These are phyloP conservation scores for Linurgus olivaceus DNA, from an alignment of 2,797 vertebrate species.

Conservation along the genomic window DNA sequence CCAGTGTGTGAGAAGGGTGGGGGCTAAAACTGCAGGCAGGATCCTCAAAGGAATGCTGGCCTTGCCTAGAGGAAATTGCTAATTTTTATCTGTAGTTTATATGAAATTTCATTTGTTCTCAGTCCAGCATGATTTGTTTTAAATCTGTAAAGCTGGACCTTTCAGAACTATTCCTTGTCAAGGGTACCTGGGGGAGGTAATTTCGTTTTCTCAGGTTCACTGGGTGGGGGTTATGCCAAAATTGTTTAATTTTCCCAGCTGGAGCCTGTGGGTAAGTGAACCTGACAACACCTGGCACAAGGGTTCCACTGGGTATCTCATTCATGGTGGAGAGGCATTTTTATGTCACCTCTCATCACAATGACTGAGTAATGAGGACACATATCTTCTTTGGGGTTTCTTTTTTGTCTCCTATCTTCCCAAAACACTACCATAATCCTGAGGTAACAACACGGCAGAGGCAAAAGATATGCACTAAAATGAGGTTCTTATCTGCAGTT, in stretches of 20 bases:
- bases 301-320: neutral
- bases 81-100: neutral
- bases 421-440: slow-evolving; percentile 26
- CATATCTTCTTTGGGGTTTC: slow-evolving; percentile 20
- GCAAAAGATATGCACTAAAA: slow-evolving; percentile 46
- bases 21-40: neutral
- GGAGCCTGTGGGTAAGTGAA: neutral
- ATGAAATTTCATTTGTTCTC: neutral
- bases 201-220: neutral
- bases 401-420: slow-evolving; percentile 48
- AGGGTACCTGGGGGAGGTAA: neutral
- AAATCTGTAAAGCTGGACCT: neutral
- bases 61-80: neutral
- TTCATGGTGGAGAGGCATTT: neutral
- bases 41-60: neutral
- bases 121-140: neutral
- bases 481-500: slow-evolving; percentile 48
- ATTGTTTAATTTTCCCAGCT: neutral
- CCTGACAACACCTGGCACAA: slow-evolving; percentile 14
- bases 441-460: slow-evolving; percentile 33
- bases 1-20: rapidly evolving
- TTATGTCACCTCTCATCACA: neutral
- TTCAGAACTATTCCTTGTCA: neutral
- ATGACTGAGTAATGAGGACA: neutral
- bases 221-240: neutral